Evolutionary conservation across 2,888 invertebrate species (phyloP).

Genomic region (Clunio marinus): DNA sequence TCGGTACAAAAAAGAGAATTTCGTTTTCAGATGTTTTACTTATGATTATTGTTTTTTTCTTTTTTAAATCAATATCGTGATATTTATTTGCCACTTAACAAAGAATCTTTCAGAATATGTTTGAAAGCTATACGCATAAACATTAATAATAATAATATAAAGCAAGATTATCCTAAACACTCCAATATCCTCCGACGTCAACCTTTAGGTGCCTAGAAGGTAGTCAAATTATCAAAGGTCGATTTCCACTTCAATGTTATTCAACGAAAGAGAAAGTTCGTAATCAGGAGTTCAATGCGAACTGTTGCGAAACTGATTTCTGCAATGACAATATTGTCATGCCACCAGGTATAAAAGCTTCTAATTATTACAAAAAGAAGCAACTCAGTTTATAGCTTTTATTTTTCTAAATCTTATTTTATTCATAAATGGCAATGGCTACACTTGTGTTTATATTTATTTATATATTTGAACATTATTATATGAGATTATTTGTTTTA

Average conservation of each 20-base stretch:
- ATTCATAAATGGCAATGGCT: slow-evolving; percentile 9
- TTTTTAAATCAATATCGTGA: not conserved
- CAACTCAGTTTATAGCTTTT: too few species aligned
- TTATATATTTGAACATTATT: too few species aligned
- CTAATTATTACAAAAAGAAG: not conserved
- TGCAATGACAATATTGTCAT: slow-evolving; percentile 49
- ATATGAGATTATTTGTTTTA: too few species aligned
- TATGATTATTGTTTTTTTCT: not conserved
- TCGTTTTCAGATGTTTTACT: slow-evolving; percentile 32
- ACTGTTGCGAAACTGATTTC: slow-evolving; percentile 51
- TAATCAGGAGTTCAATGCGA: slow-evolving; percentile 43
- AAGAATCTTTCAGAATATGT: too few species aligned
- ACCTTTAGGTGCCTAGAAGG: slow-evolving; percentile 48
- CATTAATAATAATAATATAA: too few species aligned
- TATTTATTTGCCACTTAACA: too few species aligned
- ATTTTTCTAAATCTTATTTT: slow-evolving; percentile 9
- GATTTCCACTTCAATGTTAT: slow-evolving; percentile 51
- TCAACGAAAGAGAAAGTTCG: slow-evolving; percentile 48
- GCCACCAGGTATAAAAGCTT: not conserved
- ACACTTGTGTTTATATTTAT: slow-evolving; percentile 13
- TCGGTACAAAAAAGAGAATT: not conserved
- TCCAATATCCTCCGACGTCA: too few species aligned
- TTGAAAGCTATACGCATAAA: too few species aligned
- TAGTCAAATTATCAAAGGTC: slow-evolving; percentile 44
- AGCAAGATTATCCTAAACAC: too few species aligned